Evolutionary conservation across 2,797 vertebrate genomes (phyloP), one percentile per base, ranked within the genome.

Genomic region (Parotocinclus haroldoi): DNA sequence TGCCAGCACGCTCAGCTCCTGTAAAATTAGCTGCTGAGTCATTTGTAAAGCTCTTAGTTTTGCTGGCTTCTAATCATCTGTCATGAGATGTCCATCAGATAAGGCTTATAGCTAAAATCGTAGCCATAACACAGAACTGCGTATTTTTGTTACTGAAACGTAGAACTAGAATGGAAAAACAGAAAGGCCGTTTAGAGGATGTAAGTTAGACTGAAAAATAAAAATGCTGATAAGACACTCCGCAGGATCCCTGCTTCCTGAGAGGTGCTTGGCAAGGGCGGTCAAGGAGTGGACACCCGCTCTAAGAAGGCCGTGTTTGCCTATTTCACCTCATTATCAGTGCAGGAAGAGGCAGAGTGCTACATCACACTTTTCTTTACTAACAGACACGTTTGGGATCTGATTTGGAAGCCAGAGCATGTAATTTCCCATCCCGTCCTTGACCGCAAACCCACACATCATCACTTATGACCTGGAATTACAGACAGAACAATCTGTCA

Each of bases 291-390:
- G 81, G 79, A 84, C 79, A 82, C 74, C 75, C 67, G 58, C 66
- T 48, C 40, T 68, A 58, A 37, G n/a, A 53, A 45, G 60, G 62
- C 62, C 75, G 61, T 63, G 80, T 73, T 73, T 73, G 76, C 74
- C 81, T 84, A 83, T 85, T 78, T 84, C 82, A 76, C 78, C 71
- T 66, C 63, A 83, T 87, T 90, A 91, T 92, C 89, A 85, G 81
- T 50, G 80, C 88, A 90, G 89, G 89, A 89, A 91, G 83, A 87
- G 71, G 79, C 66, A 83, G 86, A 84, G 75, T 37, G 83, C 84
- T 78, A 82, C 68, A 58, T 80, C 70, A 69, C 71, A 80, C 67
- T 78, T 77, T 55, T 70, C 72, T 74, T 66, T 74, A 74, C 49
- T 37, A 66, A 79, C 52, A 58, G 63, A 44, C 6, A 9, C n/a